Evolutionary conservation across 2,797 vertebrate species (phyloP).

Genomic region (Eulemur coronatus): DNA sequence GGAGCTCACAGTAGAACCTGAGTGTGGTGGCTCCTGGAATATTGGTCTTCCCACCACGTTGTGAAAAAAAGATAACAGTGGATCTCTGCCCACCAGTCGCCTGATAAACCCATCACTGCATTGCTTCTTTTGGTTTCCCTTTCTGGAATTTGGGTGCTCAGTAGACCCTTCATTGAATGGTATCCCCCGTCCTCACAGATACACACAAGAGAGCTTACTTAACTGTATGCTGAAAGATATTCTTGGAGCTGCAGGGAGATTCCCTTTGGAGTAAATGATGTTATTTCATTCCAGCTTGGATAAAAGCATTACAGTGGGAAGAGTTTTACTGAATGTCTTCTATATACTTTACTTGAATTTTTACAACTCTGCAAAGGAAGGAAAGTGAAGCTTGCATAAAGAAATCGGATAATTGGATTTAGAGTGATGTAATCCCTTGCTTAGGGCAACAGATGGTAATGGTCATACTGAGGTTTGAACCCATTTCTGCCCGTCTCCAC

Average conservation of each 20-base stretch:
- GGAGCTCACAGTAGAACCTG: neutral
- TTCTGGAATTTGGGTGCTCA: neutral
- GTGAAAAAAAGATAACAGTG: neutral
- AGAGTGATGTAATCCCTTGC: neutral
- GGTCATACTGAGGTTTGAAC: neutral
- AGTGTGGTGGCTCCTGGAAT: neutral
- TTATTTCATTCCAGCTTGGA: neutral
- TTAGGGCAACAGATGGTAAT: neutral
- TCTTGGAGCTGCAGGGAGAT: neutral
- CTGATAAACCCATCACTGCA: neutral
- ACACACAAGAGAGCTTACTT: neutral
- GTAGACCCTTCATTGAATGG: neutral
- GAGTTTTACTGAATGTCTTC: neutral
- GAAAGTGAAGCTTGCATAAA: neutral
- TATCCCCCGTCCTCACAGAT: neutral
- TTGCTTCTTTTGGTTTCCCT: neutral
- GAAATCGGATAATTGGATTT: neutral
- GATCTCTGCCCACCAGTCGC: neutral
- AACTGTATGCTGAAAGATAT: neutral
- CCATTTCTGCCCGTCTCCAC: neutral
- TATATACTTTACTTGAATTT: neutral
- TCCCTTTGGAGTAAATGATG: neutral
- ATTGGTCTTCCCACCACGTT: neutral
- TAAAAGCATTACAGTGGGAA: neutral
- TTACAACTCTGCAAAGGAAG: neutral